A percentile compares a stretch with the other conserved stretches of the same genome.
Evolutionary conservation across 2,888 invertebrate genomes (phyloP).

Genomic region (Coelogynopora nodosa): DNA sequence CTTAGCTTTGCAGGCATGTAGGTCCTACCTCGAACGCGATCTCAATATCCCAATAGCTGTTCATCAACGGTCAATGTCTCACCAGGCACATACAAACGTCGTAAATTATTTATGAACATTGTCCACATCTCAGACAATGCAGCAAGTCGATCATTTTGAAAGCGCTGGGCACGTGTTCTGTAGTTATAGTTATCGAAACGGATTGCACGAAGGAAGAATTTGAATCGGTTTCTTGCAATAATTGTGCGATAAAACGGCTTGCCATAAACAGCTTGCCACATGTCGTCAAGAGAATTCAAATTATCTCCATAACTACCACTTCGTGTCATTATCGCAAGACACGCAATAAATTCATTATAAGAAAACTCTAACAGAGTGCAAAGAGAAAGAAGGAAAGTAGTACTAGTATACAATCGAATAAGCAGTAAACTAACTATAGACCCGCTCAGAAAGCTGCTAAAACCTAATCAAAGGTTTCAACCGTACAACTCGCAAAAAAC

Average conservation of each 20-base stretch:
- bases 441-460: too few species aligned
- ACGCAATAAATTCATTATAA: constrained; percentile 18
- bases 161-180: not conserved
- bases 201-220: constrained; percentile 1
- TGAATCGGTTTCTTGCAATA: not conserved
- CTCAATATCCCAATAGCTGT: not conserved
- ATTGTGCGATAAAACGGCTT: not conserved
- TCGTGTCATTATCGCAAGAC: not conserved
- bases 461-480: too few species aligned
- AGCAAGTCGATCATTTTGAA: constrained; percentile 21
- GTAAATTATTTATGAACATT: not conserved
- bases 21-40: not conserved
- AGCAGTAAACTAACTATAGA: too few species aligned
- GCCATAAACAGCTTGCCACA: not conserved
- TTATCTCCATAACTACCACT: not conserved
- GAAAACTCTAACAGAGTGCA: not conserved
- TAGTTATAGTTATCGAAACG: not conserved
- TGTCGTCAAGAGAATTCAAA: not conserved
- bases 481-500: too few species aligned
- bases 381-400: too few species aligned
- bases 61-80: not conserved
- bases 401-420: too few species aligned
- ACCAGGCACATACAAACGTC: constrained; percentile 14
- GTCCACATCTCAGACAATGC: not conserved
- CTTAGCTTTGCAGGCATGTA: constrained; percentile 13